phyloP scores from a whole-genome alignment of 2,888 invertebrate genomes.

The Acrobasis consociella region DNA sequence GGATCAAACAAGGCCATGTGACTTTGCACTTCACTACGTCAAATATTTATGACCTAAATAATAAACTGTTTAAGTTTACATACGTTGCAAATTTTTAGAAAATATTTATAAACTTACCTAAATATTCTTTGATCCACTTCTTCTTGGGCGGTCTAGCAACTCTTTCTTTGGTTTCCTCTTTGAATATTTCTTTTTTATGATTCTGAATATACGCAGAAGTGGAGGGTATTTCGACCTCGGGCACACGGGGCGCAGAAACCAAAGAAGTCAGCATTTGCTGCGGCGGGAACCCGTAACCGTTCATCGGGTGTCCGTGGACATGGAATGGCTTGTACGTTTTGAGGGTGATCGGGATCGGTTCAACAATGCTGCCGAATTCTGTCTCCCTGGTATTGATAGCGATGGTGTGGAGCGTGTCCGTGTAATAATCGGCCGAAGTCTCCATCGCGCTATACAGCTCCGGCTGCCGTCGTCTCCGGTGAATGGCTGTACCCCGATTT shows the following conservation, averaged over 20 bases:
- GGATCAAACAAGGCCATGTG: constrained; percentile 14
- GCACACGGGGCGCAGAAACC: constrained; percentile 46
- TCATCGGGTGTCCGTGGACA: constrained; percentile 48
- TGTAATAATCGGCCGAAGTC: constrained; percentile 61
- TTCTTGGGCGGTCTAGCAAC: constrained; percentile 84
- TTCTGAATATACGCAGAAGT: constrained; percentile 48
- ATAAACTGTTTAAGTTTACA: not conserved
- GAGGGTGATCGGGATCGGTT: constrained; percentile 69
- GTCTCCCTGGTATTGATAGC: constrained; percentile 72
- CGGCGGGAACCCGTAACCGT: constrained; percentile 55
- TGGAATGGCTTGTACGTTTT: constrained; percentile 64
- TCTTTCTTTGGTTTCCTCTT: constrained; percentile 54
- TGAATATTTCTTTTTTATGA: constrained; percentile 51
- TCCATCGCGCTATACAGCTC: constrained; percentile 67
- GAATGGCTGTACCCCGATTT: constrained; percentile 68
- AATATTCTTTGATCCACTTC: constrained; percentile 88
- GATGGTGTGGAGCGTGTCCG: constrained; percentile 67
- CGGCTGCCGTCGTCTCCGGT: constrained; percentile 55
- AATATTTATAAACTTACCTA: constrained; percentile 71
- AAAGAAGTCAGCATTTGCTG: constrained; percentile 53
- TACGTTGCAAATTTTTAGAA: constrained; percentile 18
- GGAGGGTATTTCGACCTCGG: constrained; percentile 49
- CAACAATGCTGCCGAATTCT: constrained; percentile 69
- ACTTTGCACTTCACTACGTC: constrained; percentile 3
- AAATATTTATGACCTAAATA: constrained; percentile 14